Evolutionary conservation across 1,140 invertebrate species (phyloP), one percentile per base, ranked within the genome.

Genomic region (Drosophila fuyamai): DNA sequence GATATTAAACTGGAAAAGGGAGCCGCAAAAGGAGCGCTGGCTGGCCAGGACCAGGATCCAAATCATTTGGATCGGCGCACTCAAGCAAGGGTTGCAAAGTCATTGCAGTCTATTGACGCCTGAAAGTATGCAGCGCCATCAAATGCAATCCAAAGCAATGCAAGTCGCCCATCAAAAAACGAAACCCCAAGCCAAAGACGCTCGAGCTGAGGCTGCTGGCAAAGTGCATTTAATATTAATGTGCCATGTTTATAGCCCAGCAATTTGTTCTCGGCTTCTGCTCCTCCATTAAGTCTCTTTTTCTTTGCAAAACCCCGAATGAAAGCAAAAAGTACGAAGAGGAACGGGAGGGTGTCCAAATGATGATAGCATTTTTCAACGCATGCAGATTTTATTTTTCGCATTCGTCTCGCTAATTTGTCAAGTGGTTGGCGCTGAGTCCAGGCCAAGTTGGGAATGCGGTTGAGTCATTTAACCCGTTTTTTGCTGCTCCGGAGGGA

Each of bases 141-240:
- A 44, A 65, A 75, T 54, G 72, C 50, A 62, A 75, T 75, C 51
- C 51, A 48, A 65, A 6, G 58, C 35, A 23, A n/a, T 51, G 46
- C 40, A 16, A 50, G 10, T 50, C 12, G 35, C 32, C 58, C 54
- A 56, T 57, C 36, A 50, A 61, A 61, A 65, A 48, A 38, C 27
- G 10, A 36, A 32, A 35, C 6, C 58, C 43, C 41, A 29, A n/a
- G 41, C 43, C 43, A 14, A 70, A 55, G 40, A 54, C 38, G 32
- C 67, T 71, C 27, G 4, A 51, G 29, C 65, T 51, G 60, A 27
- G 56, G 67, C 50, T 51, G 62, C 62, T 46, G 65, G 68, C 71
- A 67, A 79, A 88, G 72, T 66, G 79, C 84, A 88, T 88, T 88
- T 89, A 89, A 89, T 88, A 86, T 86, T 86, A 86, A 86, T 86